phyloP scores from a whole-genome alignment of 2,888 invertebrate species.

The Agrochola macilenta region DNA sequence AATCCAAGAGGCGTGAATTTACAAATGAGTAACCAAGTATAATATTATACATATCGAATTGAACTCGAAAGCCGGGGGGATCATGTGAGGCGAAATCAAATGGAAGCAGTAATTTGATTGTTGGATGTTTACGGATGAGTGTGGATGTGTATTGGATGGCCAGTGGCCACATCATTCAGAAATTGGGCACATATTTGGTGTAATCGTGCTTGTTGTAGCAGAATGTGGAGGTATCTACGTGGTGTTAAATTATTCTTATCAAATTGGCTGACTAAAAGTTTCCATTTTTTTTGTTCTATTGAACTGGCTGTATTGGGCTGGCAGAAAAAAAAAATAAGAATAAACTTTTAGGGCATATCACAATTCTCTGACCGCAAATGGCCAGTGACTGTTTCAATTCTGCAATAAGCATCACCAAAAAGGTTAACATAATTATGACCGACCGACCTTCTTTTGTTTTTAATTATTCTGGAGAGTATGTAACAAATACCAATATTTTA shows the following conservation, averaged over 20 bases:
- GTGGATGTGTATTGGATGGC: conserved; percentile 16
- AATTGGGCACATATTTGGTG: conserved; percentile 18
- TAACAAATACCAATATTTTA: background rate
- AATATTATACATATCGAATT: conserved; percentile 19
- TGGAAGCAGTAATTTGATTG: conserved; percentile 47
- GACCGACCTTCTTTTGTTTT: background rate
- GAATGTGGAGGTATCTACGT: background rate
- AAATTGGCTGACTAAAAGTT: background rate
- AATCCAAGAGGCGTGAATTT: conserved; percentile 35
- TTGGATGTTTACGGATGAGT: conserved; percentile 33
- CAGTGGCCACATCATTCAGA: conserved; percentile 19
- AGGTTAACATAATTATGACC: background rate
- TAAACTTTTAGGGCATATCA: background rate
- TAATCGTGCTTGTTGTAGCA: conserved; percentile 6
- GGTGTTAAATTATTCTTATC: background rate
- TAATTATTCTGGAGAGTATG: background rate
- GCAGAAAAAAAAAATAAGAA: background rate
- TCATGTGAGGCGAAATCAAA: conserved; percentile 45
- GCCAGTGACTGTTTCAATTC: background rate
- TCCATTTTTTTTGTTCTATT: background rate
- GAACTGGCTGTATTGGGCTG: background rate
- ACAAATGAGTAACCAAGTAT: conserved; percentile 35
- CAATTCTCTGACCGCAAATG: background rate
- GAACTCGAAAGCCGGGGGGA: conserved; percentile 6
- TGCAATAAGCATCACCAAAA: background rate